These are phyloP conservation scores for Dicrurus megarhynchus DNA, from an alignment of 2,113 vertebrate genomes.

Conservation along the genomic window DNA sequence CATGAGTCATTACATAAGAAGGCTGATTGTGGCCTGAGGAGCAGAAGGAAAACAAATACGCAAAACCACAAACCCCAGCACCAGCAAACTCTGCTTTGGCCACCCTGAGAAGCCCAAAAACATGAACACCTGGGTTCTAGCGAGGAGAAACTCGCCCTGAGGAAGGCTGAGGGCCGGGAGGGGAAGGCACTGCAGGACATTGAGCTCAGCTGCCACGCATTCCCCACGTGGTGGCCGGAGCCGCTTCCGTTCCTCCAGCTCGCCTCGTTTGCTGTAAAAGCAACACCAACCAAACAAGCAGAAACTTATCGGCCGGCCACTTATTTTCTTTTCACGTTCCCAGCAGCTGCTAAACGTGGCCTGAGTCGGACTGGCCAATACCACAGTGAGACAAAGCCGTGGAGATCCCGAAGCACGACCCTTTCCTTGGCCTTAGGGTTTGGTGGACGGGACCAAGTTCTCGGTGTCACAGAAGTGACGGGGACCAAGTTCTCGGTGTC, in stretches of 20 bases:
- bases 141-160: not conserved
- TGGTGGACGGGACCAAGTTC: accelerated
- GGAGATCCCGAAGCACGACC: accelerated
- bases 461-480: accelerated
- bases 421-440: accelerated
- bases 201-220: not conserved
- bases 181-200: not conserved
- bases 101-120: not conserved
- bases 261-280: accelerated
- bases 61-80: not conserved
- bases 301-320: not conserved
- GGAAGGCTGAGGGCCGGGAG: not conserved
- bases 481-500: accelerated
- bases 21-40: slow-evolving; percentile 49
- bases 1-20: slow-evolving; percentile 46
- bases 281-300: not conserved
- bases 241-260: accelerated
- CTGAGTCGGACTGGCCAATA: accelerated
- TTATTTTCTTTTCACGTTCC: accelerated
- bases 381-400: accelerated
- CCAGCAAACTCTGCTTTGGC: not conserved
- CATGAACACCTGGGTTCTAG: accelerated
- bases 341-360: not conserved
- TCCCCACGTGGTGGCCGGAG: not conserved
- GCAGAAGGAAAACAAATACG: not conserved